phyloP scores from a whole-genome alignment of 2,888 invertebrate genomes.

The Melitaea athalia region DNA sequence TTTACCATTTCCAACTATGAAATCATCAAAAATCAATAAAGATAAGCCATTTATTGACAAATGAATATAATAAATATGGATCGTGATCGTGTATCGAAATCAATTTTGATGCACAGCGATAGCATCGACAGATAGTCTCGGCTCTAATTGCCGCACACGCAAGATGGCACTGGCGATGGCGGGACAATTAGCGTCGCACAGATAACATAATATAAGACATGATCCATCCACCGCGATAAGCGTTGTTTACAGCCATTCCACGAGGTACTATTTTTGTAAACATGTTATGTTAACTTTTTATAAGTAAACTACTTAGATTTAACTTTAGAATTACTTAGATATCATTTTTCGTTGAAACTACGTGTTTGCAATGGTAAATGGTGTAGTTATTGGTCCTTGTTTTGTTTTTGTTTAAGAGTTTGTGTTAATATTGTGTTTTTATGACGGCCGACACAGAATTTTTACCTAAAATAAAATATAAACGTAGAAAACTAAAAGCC shows the following conservation, averaged over 20 bases:
- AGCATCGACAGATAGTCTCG: slow-evolving; percentile 19
- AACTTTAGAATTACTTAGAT: no score
- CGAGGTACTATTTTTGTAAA: slow-evolving; percentile 14
- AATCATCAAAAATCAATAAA: neutral
- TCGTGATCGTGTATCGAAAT: neutral
- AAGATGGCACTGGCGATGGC: slow-evolving; percentile 21
- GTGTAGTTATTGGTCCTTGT: no score
- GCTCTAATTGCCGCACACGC: slow-evolving; percentile 26
- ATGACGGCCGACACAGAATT: no score
- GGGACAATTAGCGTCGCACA: slow-evolving; percentile 28
- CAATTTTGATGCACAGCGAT: slow-evolving; percentile 6
- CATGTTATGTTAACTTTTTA: slow-evolving; percentile 3
- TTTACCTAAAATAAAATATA: no score
- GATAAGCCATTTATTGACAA: slow-evolving; percentile 2
- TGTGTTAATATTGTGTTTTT: no score
- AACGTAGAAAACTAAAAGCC: no score
- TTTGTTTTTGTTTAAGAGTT: no score
- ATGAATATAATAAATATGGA: slow-evolving; percentile 10
- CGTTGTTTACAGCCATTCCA: slow-evolving; percentile 26
- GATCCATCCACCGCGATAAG: slow-evolving; percentile 26
- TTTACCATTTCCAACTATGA: neutral
- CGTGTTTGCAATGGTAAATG: no score
- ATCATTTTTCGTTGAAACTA: no score
- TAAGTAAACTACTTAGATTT: neutral
- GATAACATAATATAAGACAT: slow-evolving; percentile 32